Base-by-base conservation (phyloP, 2,888 invertebrate genomes). In the Galerucella calmariensis region DNA sequence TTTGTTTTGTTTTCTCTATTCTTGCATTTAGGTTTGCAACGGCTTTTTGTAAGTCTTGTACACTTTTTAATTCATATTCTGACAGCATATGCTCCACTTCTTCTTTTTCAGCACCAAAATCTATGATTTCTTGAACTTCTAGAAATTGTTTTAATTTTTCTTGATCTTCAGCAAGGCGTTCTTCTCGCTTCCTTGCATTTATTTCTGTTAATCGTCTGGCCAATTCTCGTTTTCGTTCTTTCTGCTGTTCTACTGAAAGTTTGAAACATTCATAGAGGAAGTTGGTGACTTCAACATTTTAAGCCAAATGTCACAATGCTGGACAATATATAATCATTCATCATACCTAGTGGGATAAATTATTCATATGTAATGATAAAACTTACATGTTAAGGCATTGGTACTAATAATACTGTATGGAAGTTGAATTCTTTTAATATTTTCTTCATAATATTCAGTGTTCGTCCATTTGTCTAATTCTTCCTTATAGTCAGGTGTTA, bases 91-190 rank as follows among this genome's bases (percentile, higher is more conserved):
- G 91, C 48, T 85, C 85, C 11, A 85, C 79, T 77, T 84, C 84
- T 82, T 94, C 93, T 69, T 92, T 92, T 11, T 92, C 91, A 79
- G 94, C 93, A 0, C 93, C 93, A 83, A 94, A 93, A 80, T 95
- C 94, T 75, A 94, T 90, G 81, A 93, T 88, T 80, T 94, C 95
- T 86, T 95, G 93, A 75, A 96, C 90, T 63, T 92, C 91, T 66
- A 93, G 87, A 46, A 97, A 87, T 80, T 94, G 93, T 82, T 92
- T 92, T 53, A 97, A 86, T 83, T 94, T 94, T 80, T 96, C 95
- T 84, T 97, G 96, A 84, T 97, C 97, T 84, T 95, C 95, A 4
- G 93, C 94, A 44, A 97, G 88, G 84, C 95, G 92, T 85, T 97
- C 97, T 83, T 95, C 94, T 78, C 97, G 89, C 85, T 96, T 95